phyloP scores from a whole-genome alignment of 2,113 vertebrate species.

The Apodemus speciosus region DNA sequence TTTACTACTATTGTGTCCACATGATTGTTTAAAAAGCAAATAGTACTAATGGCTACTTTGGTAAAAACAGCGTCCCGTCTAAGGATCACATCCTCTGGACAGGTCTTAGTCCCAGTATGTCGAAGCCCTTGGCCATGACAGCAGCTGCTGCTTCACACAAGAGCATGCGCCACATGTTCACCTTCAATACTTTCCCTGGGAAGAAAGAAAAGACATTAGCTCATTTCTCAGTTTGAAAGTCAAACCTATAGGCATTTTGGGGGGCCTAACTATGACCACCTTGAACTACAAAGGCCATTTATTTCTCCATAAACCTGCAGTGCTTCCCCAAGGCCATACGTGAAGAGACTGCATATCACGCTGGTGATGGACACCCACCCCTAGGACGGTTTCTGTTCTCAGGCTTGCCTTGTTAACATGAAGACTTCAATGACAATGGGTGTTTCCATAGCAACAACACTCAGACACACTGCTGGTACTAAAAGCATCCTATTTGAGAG shows the following conservation, averaged over 20 bases:
- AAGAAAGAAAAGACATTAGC: not conserved
- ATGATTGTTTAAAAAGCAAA: conserved; percentile 71
- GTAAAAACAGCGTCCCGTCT: conserved; percentile 70
- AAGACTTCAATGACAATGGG: not conserved
- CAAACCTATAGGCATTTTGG: not conserved
- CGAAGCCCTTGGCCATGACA: conserved; percentile 95
- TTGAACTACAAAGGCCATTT: not conserved
- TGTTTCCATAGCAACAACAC: not conserved
- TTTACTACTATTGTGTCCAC: conserved; percentile 70
- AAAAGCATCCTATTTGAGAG: not conserved
- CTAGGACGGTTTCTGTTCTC: not conserved
- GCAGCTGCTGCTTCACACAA: conserved; percentile 94
- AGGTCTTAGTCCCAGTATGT: conserved; percentile 94
- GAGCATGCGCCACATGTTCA: conserved; percentile 97
- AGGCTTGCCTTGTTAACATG: not conserved
- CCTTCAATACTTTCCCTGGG: conserved; percentile 93
- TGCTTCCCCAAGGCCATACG: not conserved
- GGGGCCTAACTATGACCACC: conserved; percentile 2
- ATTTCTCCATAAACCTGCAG: not conserved
- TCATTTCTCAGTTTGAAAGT: not conserved
- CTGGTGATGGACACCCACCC: not conserved
- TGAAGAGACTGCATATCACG: not conserved
- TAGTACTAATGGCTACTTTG: conserved; percentile 62
- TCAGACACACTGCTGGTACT: not conserved
- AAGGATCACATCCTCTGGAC: conserved; percentile 94